Conservation (phyloP, 2,113 vertebrate species). For the Hemiscyllium ocellatum region DNA sequence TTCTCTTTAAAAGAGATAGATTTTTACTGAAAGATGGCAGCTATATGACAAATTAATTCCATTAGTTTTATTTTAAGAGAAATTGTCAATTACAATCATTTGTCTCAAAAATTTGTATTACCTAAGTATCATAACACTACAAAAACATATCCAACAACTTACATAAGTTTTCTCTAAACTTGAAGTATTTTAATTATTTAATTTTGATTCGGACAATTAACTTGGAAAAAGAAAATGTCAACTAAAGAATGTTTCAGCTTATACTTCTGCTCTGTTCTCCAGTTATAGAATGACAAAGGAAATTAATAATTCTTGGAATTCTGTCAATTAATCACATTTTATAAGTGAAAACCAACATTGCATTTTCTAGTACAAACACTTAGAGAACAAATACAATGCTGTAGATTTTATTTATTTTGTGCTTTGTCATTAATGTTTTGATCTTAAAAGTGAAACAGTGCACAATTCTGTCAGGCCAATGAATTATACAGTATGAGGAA, state of each 20-base stretch:
- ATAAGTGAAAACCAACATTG: not conserved
- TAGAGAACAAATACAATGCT: not conserved
- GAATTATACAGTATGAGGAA: not conserved
- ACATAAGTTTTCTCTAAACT: not conserved
- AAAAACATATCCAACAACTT: not conserved
- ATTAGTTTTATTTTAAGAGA: constrained; percentile 10
- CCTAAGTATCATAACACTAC: not conserved
- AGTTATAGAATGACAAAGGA: not conserved
- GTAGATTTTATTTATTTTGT: constrained; percentile 6
- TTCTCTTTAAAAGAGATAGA: not conserved
- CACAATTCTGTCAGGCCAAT: not conserved
- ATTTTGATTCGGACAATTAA: not conserved
- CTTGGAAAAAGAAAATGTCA: not conserved
- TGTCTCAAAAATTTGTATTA: not conserved
- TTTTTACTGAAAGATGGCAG: not conserved
- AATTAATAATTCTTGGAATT: not conserved
- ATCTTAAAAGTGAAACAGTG: not conserved
- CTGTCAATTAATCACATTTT: not conserved
- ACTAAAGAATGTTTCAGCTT: not conserved
- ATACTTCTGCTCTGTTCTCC: not conserved
- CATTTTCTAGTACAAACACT: not conserved
- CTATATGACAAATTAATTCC: not conserved
- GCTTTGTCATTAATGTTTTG: not conserved
- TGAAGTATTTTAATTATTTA: not conserved
- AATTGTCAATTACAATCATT: not conserved